A percentile compares a stretch with the other conserved stretches of the same genome.
Evolutionary conservation across 2,888 invertebrate species (phyloP).

Genomic region (Spodoptera picta): DNA sequence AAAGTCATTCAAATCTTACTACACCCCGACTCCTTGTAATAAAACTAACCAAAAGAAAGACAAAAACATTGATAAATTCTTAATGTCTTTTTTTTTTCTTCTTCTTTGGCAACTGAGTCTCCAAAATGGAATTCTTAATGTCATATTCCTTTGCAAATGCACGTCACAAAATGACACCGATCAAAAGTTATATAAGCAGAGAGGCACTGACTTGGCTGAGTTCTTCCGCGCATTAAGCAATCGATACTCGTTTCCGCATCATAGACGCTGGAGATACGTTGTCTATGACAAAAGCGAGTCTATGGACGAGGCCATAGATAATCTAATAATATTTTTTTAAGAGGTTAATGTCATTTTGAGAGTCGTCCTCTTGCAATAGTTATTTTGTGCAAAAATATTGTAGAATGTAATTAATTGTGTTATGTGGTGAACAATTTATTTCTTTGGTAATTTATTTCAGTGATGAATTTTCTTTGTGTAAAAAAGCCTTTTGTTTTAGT

Average conservation of each 20-base stretch:
- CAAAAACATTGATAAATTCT: slow-evolving; percentile 5
- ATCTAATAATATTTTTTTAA: too few relatives aligned
- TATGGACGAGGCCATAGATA: not conserved
- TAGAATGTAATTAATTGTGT: too few relatives aligned
- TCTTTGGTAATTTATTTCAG: too few relatives aligned
- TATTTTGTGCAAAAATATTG: too few relatives aligned
- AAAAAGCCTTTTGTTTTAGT: too few relatives aligned
- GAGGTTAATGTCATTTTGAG: too few relatives aligned
- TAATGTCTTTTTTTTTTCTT: too few relatives aligned
- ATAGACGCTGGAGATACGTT: slow-evolving; percentile 20
- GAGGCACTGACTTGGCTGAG: slow-evolving; percentile 21
- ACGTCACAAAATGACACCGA: slow-evolving; percentile 26
- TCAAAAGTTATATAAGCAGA: slow-evolving; percentile 25
- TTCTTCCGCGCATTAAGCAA: slow-evolving; percentile 43
- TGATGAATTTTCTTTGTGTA: too few relatives aligned
- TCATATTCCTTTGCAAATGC: slow-evolving; percentile 19
- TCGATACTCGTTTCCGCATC: slow-evolving; percentile 36
- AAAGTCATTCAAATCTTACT: not conserved
- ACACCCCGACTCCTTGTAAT: not conserved
- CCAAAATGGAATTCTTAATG: slow-evolving; percentile 18
- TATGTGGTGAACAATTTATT: too few relatives aligned
- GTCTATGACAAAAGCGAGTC: slow-evolving; percentile 11
- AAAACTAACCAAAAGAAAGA: not conserved
- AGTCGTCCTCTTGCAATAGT: too few relatives aligned
- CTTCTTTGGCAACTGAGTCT: too few relatives aligned